Conservation (phyloP, 2,797 vertebrate genomes). For the Loris lydekkerianus region DNA sequence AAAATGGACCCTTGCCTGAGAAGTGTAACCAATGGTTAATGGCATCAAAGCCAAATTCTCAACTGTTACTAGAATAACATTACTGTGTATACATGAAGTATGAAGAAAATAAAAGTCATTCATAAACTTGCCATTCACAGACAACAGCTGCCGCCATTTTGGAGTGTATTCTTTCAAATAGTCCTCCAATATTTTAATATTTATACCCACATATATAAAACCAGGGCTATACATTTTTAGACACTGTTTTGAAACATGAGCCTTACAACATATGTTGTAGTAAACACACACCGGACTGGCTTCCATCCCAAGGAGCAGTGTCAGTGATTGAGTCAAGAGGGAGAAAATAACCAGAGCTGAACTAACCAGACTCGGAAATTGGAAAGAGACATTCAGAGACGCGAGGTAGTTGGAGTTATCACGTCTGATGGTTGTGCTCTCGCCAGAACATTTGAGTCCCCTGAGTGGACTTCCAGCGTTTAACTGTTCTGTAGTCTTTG, state of each 20-base stretch:
- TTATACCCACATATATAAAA: neutral
- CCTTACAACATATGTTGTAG: neutral
- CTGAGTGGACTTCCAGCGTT: neutral
- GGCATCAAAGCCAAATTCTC: neutral
- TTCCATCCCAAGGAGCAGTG: neutral
- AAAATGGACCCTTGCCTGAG: slow-evolving; percentile 33
- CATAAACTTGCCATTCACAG: neutral
- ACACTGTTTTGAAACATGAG: slow-evolving; percentile 25
- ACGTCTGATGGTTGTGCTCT: neutral
- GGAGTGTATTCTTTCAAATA: slow-evolving; percentile 39
- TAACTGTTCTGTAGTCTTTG: neutral
- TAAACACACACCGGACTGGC: neutral
- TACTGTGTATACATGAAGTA: neutral
- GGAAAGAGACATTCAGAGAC: neutral
- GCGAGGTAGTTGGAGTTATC: neutral
- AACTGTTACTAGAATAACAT: slow-evolving; percentile 24
- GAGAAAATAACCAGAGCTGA: neutral
- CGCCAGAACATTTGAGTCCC: neutral
- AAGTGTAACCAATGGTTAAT: neutral
- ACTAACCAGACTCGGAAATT: neutral
- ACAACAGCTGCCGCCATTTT: neutral
- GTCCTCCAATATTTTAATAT: neutral
- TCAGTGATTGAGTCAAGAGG: neutral
- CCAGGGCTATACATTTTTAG: neutral
- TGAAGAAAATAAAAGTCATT: slow-evolving; percentile 39